phyloP scores from a whole-genome alignment of 2,113 vertebrate species.

The Hippocampus guttulatus region DNA sequence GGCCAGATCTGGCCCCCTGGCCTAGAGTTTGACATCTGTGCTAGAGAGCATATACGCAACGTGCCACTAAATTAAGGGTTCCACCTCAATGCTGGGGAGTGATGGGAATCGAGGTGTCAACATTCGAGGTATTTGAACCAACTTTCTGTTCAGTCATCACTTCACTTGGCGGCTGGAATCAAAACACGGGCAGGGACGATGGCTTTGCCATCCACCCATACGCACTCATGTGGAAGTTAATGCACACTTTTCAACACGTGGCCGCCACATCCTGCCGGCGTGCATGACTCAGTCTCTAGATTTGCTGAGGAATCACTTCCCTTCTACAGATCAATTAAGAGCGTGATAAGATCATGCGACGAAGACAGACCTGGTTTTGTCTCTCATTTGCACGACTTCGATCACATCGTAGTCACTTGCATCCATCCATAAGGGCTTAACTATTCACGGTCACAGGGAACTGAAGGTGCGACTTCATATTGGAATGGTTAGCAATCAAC shows the following conservation, averaged over 20 bases:
- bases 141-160: conserved; percentile 22
- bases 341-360: conserved; percentile 8
- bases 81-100: neutral
- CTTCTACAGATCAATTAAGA: conserved; percentile 1
- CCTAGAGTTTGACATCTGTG: too few relatives aligned
- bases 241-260: conserved; percentile 22
- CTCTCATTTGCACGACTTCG: neutral
- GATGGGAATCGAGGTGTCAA: conserved; percentile 6
- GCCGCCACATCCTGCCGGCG: conserved; percentile 25
- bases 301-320: conserved; percentile 34
- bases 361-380: neutral
- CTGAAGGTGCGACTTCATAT: neutral
- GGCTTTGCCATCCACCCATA: conserved; percentile 13
- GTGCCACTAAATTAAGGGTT: too few relatives aligned
- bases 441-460: neutral
- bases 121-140: neutral
- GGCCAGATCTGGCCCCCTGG: too few relatives aligned
- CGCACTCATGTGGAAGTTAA: conserved; percentile 7
- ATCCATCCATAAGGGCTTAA: neutral
- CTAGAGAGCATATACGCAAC: too few relatives aligned
- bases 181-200: conserved; percentile 15
- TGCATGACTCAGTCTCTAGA: conserved; percentile 32
- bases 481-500: neutral
- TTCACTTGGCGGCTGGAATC: conserved; percentile 12
- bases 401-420: neutral